Evolutionary conservation across 2,797 vertebrate species (phyloP), one percentile per base, ranked within the genome.

Genomic region (Phataginus tricuspis): DNA sequence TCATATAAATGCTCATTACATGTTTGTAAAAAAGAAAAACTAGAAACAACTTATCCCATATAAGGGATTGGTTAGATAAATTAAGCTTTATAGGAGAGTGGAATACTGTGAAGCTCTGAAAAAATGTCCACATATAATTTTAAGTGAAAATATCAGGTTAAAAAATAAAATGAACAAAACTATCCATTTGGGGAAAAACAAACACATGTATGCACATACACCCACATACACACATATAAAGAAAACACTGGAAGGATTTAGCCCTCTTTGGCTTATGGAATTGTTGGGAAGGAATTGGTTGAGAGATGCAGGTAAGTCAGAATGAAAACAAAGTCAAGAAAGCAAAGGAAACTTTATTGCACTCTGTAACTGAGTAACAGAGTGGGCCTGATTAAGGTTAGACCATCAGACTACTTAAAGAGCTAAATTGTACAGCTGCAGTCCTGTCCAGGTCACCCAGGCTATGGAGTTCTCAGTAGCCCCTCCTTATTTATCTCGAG

Each of bases 1-100:
- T 90, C 92, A 34, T 39, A 68, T 42, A 93, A 72, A 74, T 64
- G 13, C 5, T 45, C n/a, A 79, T 80, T 29, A 78, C 14, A 89
- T 86, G 5, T 63, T 90, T 93, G 23, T 93, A 78, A 93, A 86
- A 92, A 92, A 63, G 51, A 78, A 95, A 82, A 95, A 71, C 27
- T 77, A 82, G 42, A 71, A 93, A 78, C 13, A 95, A 68, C 31
- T 88, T 80, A 37, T 29, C 5, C 51, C 16, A 78, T 69, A 68
- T 79, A 80, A 37, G 16, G 9, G 29, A 21, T 92, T 90, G 19
- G 51, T 53, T 95, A 87, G 92, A 49, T 92, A 75, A 91, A 83
- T 84, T 68, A 83, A 77, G 14, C 25, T 93, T 83, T 93, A 75
- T 59, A 64, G 39, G 64, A 69, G 7, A 77, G 37, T 84, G 75